phyloP scores from a whole-genome alignment of 1,140 invertebrate genomes.

The Harpegnathos saltator region DNA sequence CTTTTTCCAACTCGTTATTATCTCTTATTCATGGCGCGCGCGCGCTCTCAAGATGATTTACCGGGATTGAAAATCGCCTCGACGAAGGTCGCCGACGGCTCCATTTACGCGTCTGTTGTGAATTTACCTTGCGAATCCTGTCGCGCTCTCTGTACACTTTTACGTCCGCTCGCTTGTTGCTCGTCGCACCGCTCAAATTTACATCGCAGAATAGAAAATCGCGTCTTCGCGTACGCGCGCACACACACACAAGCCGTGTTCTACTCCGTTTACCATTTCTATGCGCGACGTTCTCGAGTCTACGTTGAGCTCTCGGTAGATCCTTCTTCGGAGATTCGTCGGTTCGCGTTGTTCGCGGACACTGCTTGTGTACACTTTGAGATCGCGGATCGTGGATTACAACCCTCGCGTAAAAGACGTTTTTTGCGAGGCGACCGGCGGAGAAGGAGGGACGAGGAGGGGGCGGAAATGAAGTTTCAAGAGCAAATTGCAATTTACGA shows the following conservation, averaged over 20 bases:
- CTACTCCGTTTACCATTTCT: background rate
- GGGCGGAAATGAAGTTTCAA: too few species aligned
- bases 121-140: conserved; percentile 49
- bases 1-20: background rate
- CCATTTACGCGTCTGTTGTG: conserved; percentile 42
- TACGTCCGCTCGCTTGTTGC: conserved; percentile 1
- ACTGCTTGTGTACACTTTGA: too few species aligned
- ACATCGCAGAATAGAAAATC: conserved; percentile 16
- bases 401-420: too few species aligned
- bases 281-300: background rate
- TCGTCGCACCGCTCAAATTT: conserved; percentile 24
- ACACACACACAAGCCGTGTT: background rate
- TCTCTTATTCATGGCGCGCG: conserved; percentile 3
- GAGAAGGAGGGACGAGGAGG: too few species aligned
- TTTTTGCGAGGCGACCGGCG: too few species aligned
- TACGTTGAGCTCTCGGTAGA: background rate
- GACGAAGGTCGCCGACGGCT: conserved; percentile 32
- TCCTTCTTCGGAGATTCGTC: too few species aligned
- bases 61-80: conserved; percentile 35
- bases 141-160: background rate
- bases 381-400: too few species aligned
- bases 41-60: conserved; percentile 1
- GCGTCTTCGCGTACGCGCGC: background rate
- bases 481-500: background rate
- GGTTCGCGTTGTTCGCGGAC: too few species aligned